These are phyloP conservation scores for Canis aureus DNA, from an alignment of 2,113 vertebrate species.

Conservation along the genomic window DNA sequence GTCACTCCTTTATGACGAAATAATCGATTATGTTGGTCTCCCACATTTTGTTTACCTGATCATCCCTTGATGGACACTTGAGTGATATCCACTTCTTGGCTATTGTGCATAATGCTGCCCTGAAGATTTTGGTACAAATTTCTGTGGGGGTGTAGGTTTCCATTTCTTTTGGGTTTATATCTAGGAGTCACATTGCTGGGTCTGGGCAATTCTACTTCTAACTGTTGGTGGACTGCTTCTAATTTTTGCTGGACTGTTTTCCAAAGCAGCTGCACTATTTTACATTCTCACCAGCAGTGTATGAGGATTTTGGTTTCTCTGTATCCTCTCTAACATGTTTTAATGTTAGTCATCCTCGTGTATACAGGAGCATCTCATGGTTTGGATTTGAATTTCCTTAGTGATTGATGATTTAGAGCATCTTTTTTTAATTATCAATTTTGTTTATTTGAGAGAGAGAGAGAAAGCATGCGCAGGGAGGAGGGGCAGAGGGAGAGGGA, in stretches of 20 bases:
- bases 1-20: background rate
- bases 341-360: background rate
- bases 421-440: background rate
- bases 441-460: background rate
- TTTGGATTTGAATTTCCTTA: background rate
- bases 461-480: background rate
- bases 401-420: background rate
- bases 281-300: background rate
- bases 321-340: background rate
- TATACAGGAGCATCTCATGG: background rate
- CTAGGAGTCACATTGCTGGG: background rate
- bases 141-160: background rate
- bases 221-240: background rate
- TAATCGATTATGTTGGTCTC: rapidly evolving
- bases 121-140: background rate
- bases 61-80: background rate
- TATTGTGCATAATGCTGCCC: rapidly evolving
- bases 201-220: background rate
- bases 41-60: background rate
- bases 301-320: background rate
- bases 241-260: background rate
- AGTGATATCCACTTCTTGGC: background rate
- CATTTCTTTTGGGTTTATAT: background rate
- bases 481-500: background rate
- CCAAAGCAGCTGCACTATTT: background rate